phyloP scores from a whole-genome alignment of 2,888 invertebrate genomes.

The Drosophila percnosoma region DNA sequence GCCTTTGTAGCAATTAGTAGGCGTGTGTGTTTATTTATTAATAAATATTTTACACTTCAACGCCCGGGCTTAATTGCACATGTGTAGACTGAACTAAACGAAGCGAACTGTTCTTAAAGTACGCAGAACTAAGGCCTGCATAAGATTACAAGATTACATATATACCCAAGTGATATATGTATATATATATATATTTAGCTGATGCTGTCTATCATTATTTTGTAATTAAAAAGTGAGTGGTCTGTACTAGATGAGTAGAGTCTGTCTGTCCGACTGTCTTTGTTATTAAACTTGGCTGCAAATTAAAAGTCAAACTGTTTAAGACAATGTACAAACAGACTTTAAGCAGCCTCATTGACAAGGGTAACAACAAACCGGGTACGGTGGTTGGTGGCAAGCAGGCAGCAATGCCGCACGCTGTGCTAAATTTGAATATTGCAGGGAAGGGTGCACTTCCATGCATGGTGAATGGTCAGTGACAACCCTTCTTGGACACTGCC shows the following conservation, averaged over 20 bases:
- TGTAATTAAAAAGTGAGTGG: conserved; percentile 67
- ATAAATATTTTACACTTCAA: conserved; percentile 82
- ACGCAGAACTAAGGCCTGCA: conserved; percentile 10
- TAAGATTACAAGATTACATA: conserved; percentile 22
- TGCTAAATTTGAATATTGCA: conserved; percentile 64
- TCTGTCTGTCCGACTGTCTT: conserved; percentile 13
- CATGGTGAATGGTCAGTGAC: conserved; percentile 46
- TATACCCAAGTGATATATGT: neutral
- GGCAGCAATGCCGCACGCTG: conserved; percentile 55
- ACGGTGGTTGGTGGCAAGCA: neutral
- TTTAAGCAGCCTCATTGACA: conserved; percentile 60
- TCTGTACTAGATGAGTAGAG: conserved; percentile 1
- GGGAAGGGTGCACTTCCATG: conserved; percentile 21
- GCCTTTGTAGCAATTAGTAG: conserved; percentile 74
- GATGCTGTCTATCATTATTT: conserved; percentile 21
- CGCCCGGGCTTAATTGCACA: conserved; percentile 76
- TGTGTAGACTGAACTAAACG: conserved; percentile 13
- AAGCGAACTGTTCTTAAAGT: conserved; percentile 47
- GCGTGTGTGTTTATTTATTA: conserved; percentile 79
- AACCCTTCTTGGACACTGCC: conserved; percentile 66
- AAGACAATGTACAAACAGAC: conserved; percentile 75
- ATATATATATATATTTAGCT: neutral
- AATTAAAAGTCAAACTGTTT: conserved; percentile 82
- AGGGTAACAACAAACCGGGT: conserved; percentile 32
- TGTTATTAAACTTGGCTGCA: conserved; percentile 62